Percentiles rank a stretch among this genome's conserved stretches.
Conservation (phyloP, 2,888 invertebrate species). For the Eubasilissa splendida region DNA sequence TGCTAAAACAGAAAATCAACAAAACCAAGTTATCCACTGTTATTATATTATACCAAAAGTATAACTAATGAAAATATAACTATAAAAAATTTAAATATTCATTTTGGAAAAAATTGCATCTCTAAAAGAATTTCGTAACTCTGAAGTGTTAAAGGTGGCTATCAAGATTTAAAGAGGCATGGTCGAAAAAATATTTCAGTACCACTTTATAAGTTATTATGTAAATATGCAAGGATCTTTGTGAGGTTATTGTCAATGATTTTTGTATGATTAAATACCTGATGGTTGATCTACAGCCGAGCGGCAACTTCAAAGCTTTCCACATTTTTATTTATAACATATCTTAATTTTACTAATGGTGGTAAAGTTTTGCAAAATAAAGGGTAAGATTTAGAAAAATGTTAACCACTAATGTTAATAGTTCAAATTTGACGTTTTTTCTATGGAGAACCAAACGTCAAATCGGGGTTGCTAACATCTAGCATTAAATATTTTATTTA, state of each 20-base stretch:
- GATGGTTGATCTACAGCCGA: slow-evolving; percentile 15
- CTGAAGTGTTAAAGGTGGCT: no score
- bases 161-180: no score
- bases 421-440: slow-evolving; percentile 21
- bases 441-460: slow-evolving; percentile 21
- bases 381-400: slow-evolving; percentile 1
- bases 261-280: slow-evolving; percentile 27
- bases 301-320: slow-evolving; percentile 42
- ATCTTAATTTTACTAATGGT: neutral
- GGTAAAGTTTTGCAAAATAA: neutral
- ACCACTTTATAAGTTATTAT: slow-evolving; percentile 12
- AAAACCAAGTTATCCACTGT: neutral
- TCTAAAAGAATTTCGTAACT: no score
- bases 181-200: no score
- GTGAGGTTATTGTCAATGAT: slow-evolving; percentile 31
- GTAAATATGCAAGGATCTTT: slow-evolving; percentile 35
- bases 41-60: no score
- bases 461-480: slow-evolving; percentile 12
- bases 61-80: neutral
- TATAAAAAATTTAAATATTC: neutral
- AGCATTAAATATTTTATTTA: neutral
- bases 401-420: slow-evolving; percentile 3
- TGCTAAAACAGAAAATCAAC: slow-evolving; percentile 34
- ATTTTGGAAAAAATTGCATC: neutral
- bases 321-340: slow-evolving; percentile 45